Percentiles rank a stretch among this genome's conserved stretches.
These are phyloP conservation scores for Limanda limanda DNA, from an alignment of 2,113 vertebrate genomes.

Conservation along the genomic window DNA sequence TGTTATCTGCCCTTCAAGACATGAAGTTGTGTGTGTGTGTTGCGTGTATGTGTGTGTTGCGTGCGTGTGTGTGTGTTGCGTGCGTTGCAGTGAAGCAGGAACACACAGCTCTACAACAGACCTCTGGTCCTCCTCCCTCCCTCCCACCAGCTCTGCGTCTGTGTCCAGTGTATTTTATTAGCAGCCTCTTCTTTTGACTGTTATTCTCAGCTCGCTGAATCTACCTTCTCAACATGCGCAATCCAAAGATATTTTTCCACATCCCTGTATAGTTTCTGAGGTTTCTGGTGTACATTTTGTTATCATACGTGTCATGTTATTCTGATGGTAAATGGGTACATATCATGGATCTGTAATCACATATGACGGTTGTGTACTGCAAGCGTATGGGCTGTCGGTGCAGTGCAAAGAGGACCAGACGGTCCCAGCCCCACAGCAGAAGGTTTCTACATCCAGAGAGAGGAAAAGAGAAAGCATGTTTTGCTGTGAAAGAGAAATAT, in stretches of 20 bases:
- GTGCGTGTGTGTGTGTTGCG: neutral
- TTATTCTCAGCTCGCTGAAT: slow-evolving; percentile 66
- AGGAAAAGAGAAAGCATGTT: slow-evolving; percentile 33
- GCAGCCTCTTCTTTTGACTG: slow-evolving; percentile 58
- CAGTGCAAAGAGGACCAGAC: slow-evolving; percentile 32
- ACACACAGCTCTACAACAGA: slow-evolving; percentile 24
- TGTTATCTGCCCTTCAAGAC: neutral
- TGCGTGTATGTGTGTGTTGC: neutral
- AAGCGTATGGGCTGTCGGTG: slow-evolving; percentile 21
- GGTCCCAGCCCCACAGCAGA: slow-evolving; percentile 11
- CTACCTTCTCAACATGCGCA: slow-evolving; percentile 81
- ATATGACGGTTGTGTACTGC: slow-evolving; percentile 70
- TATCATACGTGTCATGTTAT: slow-evolving; percentile 68
- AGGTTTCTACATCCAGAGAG: slow-evolving; percentile 27
- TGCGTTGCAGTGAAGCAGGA: neutral
- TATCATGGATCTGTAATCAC: slow-evolving; percentile 68
- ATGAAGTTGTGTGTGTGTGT: neutral
- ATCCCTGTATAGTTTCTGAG: slow-evolving; percentile 77
- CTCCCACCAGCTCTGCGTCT: slow-evolving; percentile 11
- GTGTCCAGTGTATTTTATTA: slow-evolving; percentile 34
- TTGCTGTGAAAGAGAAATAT: slow-evolving; percentile 60
- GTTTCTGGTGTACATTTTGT: slow-evolving; percentile 73
- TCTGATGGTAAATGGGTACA: slow-evolving; percentile 76
- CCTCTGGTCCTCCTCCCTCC: slow-evolving; percentile 6
- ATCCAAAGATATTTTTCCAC: slow-evolving; percentile 86